These are phyloP conservation scores for Pocillopora damicornis DNA, from an alignment of 64 coral and sea anemone genomes.

Conservation along the genomic window DNA sequence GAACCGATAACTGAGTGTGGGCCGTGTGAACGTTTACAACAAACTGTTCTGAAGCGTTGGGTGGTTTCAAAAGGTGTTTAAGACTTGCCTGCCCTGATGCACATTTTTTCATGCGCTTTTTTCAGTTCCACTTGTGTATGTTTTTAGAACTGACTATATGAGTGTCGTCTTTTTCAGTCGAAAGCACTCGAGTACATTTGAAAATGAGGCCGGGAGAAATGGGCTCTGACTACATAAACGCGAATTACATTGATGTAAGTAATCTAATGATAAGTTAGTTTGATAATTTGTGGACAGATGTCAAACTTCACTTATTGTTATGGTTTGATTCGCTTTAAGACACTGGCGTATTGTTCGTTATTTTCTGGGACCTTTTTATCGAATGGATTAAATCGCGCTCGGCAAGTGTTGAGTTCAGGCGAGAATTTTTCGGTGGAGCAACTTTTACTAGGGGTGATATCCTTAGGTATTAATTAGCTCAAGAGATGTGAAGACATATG, in stretches of 20 bases:
- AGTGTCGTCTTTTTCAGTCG: slow-evolving; percentile 41
- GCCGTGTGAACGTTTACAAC: neutral
- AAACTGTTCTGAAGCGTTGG: neutral
- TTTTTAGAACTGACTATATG: neutral
- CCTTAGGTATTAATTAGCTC: no score
- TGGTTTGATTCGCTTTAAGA: no score
- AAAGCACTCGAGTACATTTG: slow-evolving; percentile 70
- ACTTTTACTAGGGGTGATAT: no score
- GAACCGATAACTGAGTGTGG: no score
- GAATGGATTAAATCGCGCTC: no score
- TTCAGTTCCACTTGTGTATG: neutral
- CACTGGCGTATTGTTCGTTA: no score
- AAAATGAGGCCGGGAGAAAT: slow-evolving; percentile 84
- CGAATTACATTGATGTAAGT: slow-evolving; percentile 88
- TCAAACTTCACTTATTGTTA: neutral
- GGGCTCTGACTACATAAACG: slow-evolving; percentile 91
- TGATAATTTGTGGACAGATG: neutral
- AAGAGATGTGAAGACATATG: no score
- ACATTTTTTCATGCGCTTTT: no score
- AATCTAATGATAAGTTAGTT: neutral
- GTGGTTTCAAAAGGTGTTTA: neutral
- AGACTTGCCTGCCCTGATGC: no score
- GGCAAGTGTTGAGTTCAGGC: no score
- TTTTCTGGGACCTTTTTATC: no score
- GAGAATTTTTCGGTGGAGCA: no score